These are phyloP conservation scores for Meriones unguiculatus DNA, from an alignment of 2,113 vertebrate species.

Conservation along the genomic window DNA sequence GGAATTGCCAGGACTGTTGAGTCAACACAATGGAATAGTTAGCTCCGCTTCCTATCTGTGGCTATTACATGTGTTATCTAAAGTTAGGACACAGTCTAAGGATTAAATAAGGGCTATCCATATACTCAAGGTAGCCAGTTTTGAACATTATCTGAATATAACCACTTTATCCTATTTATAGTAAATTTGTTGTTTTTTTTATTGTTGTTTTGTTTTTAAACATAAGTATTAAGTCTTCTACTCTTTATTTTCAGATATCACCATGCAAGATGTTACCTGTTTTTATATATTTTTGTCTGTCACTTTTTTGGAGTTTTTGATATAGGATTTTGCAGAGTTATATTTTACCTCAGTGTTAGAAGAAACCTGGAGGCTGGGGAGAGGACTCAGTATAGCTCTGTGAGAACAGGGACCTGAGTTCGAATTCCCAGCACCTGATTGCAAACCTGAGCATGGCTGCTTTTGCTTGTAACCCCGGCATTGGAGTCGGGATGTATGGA, in stretches of 20 bases:
- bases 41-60: neutral
- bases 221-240: neutral
- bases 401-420: neutral
- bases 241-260: neutral
- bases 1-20: neutral
- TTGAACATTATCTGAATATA: conserved; percentile 2
- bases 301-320: neutral
- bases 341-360: neutral
- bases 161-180: neutral
- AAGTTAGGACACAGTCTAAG: neutral
- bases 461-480: neutral
- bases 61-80: conserved; percentile 3
- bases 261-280: neutral
- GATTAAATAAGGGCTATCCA: neutral
- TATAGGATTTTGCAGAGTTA: conserved; percentile 10
- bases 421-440: neutral
- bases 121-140: neutral
- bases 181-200: neutral
- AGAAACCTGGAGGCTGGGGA: neutral
- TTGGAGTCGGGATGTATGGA: neutral
- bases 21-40: neutral
- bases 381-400: neutral
- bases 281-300: neutral
- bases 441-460: neutral
- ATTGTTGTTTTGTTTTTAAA: neutral